These are phyloP conservation scores for Etheostoma cragini DNA, from an alignment of 2,113 vertebrate genomes.

Conservation along the genomic window DNA sequence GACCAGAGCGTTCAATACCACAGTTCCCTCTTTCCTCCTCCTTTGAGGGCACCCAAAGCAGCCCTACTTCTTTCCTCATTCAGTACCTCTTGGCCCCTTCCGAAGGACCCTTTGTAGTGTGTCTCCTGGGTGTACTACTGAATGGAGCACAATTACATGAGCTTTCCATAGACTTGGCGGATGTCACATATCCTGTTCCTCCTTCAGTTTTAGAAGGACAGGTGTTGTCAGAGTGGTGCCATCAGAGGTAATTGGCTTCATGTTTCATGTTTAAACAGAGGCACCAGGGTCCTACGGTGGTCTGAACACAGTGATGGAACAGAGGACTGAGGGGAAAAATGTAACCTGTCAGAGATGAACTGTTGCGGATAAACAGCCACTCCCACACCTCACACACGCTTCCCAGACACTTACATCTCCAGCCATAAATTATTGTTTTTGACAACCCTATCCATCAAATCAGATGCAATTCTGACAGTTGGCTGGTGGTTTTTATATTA, in stretches of 20 bases:
- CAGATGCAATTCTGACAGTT: constrained; percentile 26
- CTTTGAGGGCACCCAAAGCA: not conserved
- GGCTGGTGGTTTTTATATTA: constrained; percentile 24
- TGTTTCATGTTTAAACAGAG: constrained; percentile 9
- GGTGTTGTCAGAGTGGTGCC: constrained; percentile 25
- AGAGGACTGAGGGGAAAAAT: constrained; percentile 16
- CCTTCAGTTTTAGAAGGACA: constrained; percentile 29
- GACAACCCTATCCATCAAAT: constrained; percentile 66
- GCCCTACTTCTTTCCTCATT: not conserved
- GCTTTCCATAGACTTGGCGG: constrained; percentile 39
- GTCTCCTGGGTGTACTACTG: constrained; percentile 31
- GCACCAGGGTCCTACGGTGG: not conserved
- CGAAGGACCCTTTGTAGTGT: not conserved
- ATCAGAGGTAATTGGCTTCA: constrained; percentile 53
- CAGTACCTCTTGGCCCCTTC: constrained; percentile 2
- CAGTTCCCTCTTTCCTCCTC: not conserved
- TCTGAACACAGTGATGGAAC: constrained; percentile 15
- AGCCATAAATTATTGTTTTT: constrained; percentile 43
- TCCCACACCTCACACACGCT: constrained; percentile 31
- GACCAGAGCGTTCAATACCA: constrained; percentile 5
- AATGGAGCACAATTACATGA: constrained; percentile 47
- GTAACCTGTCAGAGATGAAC: constrained; percentile 61
- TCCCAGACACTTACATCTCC: constrained; percentile 44
- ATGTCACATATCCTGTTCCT: constrained; percentile 39
- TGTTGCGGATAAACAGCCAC: constrained; percentile 51